phyloP scores from a whole-genome alignment of 2,888 invertebrate genomes.

The Caenorhabditis wallacei region DNA sequence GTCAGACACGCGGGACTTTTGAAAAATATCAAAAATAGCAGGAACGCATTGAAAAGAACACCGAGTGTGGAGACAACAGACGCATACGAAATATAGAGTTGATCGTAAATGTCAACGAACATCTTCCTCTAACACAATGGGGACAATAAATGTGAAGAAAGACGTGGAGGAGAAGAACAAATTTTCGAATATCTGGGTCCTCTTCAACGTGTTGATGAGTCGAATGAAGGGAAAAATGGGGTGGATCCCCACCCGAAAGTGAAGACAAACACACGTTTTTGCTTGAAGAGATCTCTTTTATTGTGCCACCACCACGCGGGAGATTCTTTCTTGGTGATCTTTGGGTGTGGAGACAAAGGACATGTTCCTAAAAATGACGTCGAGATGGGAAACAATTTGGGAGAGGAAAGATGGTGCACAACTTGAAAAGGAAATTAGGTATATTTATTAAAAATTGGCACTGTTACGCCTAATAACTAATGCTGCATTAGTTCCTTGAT shows the following conservation, averaged over 20 bases:
- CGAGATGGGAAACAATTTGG: not conserved
- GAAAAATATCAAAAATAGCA: conserved; percentile 60
- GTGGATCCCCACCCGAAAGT: too few species aligned
- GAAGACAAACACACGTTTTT: conserved; percentile 49
- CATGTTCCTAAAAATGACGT: not conserved
- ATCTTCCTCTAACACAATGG: conserved; percentile 22
- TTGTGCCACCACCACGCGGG: conserved; percentile 35
- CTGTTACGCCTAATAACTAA: too few species aligned
- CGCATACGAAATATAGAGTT: conserved; percentile 59
- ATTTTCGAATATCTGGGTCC: conserved; percentile 60
- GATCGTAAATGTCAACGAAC: conserved; percentile 59
- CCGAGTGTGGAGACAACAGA: conserved; percentile 53
- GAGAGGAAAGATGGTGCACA: too few species aligned
- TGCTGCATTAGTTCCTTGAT: too few species aligned
- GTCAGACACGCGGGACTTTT: conserved; percentile 63
- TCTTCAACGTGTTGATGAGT: conserved; percentile 57
- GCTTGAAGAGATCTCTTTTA: conserved; percentile 37
- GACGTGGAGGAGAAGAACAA: conserved; percentile 24
- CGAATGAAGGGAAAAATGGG: not conserved
- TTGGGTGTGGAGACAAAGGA: not conserved
- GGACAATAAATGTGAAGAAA: not conserved
- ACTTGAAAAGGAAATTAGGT: too few species aligned
- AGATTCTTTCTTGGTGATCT: conserved; percentile 24
- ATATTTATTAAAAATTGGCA: too few species aligned
- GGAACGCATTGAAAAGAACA: conserved; percentile 49